Conservation (phyloP, 2,113 vertebrate genomes). For the Origma solitaria region DNA sequence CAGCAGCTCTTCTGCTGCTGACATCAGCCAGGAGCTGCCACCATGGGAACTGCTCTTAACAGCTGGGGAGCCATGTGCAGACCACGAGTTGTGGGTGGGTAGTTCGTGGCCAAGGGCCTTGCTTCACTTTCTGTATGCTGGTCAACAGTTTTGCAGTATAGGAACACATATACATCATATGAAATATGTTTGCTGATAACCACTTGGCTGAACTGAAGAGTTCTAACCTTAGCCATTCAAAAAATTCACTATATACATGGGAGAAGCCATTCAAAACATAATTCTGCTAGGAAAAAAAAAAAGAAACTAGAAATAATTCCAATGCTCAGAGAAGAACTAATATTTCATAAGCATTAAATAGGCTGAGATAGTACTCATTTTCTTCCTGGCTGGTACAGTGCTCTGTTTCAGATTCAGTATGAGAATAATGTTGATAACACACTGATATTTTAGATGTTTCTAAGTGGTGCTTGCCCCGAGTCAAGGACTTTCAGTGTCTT, state of each 20-base stretch:
- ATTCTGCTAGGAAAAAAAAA: not conserved
- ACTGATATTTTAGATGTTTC: not conserved
- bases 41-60: not conserved
- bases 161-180: not conserved
- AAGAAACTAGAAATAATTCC: not conserved
- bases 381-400: not conserved
- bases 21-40: not conserved
- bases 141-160: not conserved
- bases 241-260: not conserved
- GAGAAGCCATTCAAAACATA: not conserved
- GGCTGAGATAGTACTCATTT: not conserved
- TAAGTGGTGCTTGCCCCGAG: not conserved
- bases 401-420: not conserved
- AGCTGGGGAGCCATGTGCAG: not conserved
- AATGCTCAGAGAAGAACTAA: not conserved
- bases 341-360: not conserved
- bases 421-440: not conserved
- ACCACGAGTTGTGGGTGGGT: fast-evolving
- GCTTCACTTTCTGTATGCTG: not conserved
- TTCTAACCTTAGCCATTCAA: not conserved
- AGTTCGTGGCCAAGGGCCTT: not conserved
- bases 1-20: not conserved
- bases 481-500: not conserved
- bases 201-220: not conserved
- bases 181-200: not conserved